phyloP scores from a whole-genome alignment of 2,797 vertebrate species.

The Micrastur ruficollis region DNA sequence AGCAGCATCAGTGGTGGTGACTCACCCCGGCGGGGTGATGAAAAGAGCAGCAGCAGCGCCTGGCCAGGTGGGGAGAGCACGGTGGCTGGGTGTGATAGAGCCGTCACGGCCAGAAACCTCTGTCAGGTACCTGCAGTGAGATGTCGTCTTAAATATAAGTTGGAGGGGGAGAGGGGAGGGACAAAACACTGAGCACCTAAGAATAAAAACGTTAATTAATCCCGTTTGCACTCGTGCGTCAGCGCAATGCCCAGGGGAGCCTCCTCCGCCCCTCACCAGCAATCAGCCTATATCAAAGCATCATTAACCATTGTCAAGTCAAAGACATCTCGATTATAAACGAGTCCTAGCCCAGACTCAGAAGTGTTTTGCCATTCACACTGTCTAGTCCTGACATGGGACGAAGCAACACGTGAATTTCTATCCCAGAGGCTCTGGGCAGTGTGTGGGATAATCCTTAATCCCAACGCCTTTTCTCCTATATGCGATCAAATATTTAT shows the following conservation, averaged over 20 bases:
- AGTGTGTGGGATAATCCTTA: background rate
- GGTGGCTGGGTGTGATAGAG: background rate
- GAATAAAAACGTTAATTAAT: background rate
- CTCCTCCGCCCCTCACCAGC: background rate
- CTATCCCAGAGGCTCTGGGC: background rate
- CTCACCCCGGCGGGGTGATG: rapidly evolving
- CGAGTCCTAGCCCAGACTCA: background rate
- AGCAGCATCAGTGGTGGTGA: background rate
- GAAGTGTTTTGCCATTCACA: background rate
- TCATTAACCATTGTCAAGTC: background rate
- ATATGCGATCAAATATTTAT: background rate
- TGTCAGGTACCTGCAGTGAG: background rate
- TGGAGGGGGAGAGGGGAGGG: background rate
- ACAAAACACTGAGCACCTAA: background rate
- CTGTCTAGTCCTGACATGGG: background rate
- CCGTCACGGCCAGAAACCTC: background rate
- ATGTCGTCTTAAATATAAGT: background rate
- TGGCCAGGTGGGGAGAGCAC: background rate
- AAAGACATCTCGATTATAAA: background rate
- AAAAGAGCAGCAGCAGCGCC: background rate
- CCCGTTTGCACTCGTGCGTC: background rate
- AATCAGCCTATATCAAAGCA: background rate
- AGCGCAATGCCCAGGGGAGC: background rate
- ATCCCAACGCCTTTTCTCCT: background rate
- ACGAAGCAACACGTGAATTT: rapidly evolving